These are phyloP conservation scores for Vesta saturnalis DNA, from an alignment of 2,888 invertebrate genomes.

Conservation along the genomic window DNA sequence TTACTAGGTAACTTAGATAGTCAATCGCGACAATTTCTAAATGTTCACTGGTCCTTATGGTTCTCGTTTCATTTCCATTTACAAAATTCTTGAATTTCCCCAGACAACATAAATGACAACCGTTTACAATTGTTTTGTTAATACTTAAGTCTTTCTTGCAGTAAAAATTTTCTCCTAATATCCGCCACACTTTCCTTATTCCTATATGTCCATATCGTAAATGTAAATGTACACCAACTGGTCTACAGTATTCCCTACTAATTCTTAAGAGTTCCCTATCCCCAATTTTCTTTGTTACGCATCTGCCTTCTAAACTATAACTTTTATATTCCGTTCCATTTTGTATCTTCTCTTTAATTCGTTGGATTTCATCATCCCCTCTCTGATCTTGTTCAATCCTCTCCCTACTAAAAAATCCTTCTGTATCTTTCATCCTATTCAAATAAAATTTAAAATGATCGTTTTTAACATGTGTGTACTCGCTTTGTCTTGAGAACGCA, in stretches of 20 bases:
- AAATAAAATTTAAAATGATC: neutral
- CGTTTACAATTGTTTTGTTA: neutral
- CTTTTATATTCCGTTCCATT: too few relatives aligned
- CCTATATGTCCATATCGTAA: neutral
- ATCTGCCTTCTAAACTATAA: too few relatives aligned
- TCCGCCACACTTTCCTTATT: neutral
- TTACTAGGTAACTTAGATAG: too few relatives aligned
- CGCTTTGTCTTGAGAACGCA: neutral
- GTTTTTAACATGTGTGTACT: neutral
- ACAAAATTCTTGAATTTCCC: neutral
- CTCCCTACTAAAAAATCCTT: neutral
- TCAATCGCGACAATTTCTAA: too few relatives aligned
- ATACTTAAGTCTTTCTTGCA: neutral
- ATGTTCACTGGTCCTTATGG: too few relatives aligned
- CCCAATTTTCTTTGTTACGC: too few relatives aligned
- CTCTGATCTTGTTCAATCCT: neutral
- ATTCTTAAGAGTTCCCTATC: too few relatives aligned
- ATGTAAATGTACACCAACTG: too few relatives aligned
- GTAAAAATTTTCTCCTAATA: neutral
- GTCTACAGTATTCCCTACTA: too few relatives aligned
- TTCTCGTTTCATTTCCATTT: neutral
- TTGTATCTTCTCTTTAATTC: too few relatives aligned
- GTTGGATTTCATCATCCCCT: slow-evolving; percentile 54
- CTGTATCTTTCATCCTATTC: slow-evolving; percentile 5
- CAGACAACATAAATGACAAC: neutral